phyloP scores from a whole-genome alignment of 2,797 vertebrate species.

The Cuculus canorus region DNA sequence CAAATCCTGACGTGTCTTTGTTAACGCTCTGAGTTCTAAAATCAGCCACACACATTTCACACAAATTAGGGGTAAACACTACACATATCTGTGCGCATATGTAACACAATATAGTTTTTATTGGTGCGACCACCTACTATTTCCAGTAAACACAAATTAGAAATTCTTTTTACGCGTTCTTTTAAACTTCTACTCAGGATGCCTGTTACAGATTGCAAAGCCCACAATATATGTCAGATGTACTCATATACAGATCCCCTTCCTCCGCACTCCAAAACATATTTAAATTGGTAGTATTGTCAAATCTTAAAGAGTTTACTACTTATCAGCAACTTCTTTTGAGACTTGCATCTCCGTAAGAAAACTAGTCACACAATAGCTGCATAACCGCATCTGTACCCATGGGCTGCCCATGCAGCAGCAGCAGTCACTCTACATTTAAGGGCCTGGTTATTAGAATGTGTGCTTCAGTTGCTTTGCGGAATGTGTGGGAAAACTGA shows the following conservation, averaged over 20 bases:
- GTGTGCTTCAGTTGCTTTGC: slow-evolving; percentile 60
- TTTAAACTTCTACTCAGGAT: not conserved
- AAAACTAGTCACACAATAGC: not conserved
- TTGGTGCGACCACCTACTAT: not conserved
- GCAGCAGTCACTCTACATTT: slow-evolving; percentile 35
- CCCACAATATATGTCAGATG: not conserved
- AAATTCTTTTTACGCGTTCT: not conserved
- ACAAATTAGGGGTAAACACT: not conserved
- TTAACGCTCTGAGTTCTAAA: not conserved
- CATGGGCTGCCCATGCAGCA: not conserved
- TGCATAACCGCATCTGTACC: not conserved
- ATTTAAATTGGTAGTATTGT: not conserved
- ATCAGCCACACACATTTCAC: not conserved
- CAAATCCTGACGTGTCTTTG: not conserved
- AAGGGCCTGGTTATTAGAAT: slow-evolving; percentile 49
- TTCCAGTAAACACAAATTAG: not conserved
- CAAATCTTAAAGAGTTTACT: not conserved
- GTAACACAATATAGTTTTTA: not conserved
- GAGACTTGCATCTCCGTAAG: not conserved
- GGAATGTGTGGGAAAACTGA: slow-evolving; percentile 74
- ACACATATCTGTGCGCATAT: not conserved
- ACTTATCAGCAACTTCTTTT: not conserved
- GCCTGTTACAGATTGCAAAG: not conserved
- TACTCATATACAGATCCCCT: not conserved
- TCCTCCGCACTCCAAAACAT: not conserved